Percentiles rank a stretch among this genome's conserved stretches.
Evolutionary conservation across 2,888 invertebrate species (phyloP).

Genomic region (Hyposoter didymator): DNA sequence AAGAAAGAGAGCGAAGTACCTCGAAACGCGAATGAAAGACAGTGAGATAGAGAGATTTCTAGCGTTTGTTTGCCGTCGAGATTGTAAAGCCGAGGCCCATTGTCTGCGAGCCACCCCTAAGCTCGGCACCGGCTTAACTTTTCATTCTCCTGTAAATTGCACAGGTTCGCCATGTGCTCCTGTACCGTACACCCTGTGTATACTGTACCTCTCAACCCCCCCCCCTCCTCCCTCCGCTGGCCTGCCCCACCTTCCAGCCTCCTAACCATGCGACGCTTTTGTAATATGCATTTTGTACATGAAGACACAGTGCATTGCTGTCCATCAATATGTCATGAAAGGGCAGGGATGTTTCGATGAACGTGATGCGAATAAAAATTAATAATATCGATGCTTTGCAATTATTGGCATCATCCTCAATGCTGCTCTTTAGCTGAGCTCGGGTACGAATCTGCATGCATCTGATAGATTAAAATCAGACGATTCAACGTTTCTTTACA

Average conservation of each 20-base stretch:
- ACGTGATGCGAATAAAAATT: background rate
- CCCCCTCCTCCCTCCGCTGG: background rate
- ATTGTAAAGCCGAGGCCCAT: constrained; percentile 82
- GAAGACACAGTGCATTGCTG: constrained; percentile 53
- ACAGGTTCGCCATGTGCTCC: constrained; percentile 74
- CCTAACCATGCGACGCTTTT: background rate
- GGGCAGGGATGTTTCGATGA: background rate
- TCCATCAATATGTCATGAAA: constrained; percentile 62
- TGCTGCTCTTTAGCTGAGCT: too few species aligned
- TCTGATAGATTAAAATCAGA: background rate
- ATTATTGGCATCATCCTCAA: background rate
- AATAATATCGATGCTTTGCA: background rate
- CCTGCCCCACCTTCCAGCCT: background rate
- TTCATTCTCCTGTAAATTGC: constrained; percentile 84
- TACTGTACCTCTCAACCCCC: constrained; percentile 11
- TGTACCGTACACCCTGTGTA: constrained; percentile 56
- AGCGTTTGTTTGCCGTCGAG: constrained; percentile 83
- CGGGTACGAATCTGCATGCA: background rate
- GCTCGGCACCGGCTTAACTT: constrained; percentile 82
- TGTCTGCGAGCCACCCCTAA: constrained; percentile 79
- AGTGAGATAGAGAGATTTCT: constrained; percentile 63
- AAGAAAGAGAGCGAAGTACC: constrained; percentile 28
- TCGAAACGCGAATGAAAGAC: constrained; percentile 22
- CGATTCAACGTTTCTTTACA: background rate
- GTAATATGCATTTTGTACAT: constrained; percentile 23